These are phyloP conservation scores for Goniozus legneri DNA, from an alignment of 1,140 invertebrate genomes.

Conservation along the genomic window DNA sequence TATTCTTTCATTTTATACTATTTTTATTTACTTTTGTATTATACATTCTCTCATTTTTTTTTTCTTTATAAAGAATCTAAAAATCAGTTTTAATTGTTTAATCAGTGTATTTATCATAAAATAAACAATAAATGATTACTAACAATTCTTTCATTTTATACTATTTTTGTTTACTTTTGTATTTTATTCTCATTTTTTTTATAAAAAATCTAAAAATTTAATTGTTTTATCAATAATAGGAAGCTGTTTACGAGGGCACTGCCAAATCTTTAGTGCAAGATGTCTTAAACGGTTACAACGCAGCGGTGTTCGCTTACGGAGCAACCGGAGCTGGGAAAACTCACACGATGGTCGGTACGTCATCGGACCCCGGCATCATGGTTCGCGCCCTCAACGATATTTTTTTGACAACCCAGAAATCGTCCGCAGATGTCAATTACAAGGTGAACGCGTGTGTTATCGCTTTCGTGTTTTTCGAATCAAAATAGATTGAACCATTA, in stretches of 20 bases:
- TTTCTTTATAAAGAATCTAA: too few relatives aligned
- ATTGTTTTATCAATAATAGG: constrained; percentile 50
- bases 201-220: not conserved
- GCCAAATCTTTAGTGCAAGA: constrained; percentile 82
- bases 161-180: too few relatives aligned
- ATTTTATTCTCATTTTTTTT: not conserved
- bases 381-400: constrained; percentile 80
- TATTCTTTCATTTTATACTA: too few relatives aligned
- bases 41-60: not conserved
- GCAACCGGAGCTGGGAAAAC: constrained; percentile 91
- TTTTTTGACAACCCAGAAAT: constrained; percentile 64
- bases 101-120: too few relatives aligned
- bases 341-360: constrained; percentile 81
- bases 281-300: constrained; percentile 89
- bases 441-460: too few relatives aligned
- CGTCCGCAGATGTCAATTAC: constrained; percentile 51
- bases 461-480: too few relatives aligned
- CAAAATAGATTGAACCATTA: too few relatives aligned
- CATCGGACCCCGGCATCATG: constrained; percentile 80
- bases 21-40: too few relatives aligned
- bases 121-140: too few relatives aligned
- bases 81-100: not conserved
- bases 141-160: too few relatives aligned
- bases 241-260: constrained; percentile 79
- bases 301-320: constrained; percentile 96